Evolutionary conservation across 1,140 invertebrate genomes (phyloP).

Genomic region (Battus philenor): DNA sequence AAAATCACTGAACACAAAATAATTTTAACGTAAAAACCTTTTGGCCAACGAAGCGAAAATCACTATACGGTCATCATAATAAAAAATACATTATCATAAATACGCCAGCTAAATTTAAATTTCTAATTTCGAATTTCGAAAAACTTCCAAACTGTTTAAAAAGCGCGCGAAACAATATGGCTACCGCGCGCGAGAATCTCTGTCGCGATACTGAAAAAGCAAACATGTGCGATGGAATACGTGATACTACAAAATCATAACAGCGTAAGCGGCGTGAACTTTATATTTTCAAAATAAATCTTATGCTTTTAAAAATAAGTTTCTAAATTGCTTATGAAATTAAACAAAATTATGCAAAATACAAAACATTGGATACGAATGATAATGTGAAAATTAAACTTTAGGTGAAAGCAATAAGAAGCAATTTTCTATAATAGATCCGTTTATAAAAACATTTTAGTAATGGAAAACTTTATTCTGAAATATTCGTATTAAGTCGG

Average conservation of each 20-base stretch:
- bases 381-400: background rate
- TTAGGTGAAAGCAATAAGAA: background rate
- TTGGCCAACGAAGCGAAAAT: constrained; percentile 23
- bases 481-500: constrained; percentile 26
- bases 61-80: constrained; percentile 22
- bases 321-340: too few species aligned
- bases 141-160: constrained; percentile 29
- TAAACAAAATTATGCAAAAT: too few species aligned
- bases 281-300: too few species aligned
- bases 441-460: background rate
- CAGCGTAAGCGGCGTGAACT: constrained; percentile 16
- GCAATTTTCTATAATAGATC: background rate
- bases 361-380: constrained; percentile 17
- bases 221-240: constrained; percentile 53
- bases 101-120: constrained; percentile 34
- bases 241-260: constrained; percentile 22
- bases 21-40: constrained; percentile 19
- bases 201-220: constrained; percentile 54
- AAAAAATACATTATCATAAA: constrained; percentile 29
- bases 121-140: constrained; percentile 32
- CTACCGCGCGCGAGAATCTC: constrained; percentile 36
- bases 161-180: constrained; percentile 25
- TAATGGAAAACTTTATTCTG: constrained; percentile 6
- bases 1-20: constrained; percentile 16
- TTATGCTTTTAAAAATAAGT: too few species aligned